Evolutionary conservation across 30 jellyfish, hydroid and myxozoan species (phyloP).

Genomic region (Morbakka virulenta): DNA sequence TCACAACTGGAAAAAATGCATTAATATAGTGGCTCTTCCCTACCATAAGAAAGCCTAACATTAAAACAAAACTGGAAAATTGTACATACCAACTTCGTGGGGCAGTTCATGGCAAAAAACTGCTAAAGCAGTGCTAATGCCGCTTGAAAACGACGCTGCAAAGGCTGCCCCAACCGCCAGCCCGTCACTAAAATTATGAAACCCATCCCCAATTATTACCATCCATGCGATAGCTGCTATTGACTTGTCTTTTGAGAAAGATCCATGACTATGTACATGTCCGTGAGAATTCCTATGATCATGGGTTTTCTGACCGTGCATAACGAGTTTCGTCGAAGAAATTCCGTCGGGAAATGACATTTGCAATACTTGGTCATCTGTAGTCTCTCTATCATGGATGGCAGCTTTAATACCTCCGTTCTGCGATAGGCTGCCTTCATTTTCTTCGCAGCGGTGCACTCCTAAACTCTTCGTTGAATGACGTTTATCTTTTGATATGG

Average conservation of each 20-base stretch:
- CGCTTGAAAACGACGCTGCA: constrained; percentile 94
- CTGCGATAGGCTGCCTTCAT: background rate
- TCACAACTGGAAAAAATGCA: too few relatives aligned
- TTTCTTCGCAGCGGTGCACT: background rate
- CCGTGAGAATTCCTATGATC: background rate
- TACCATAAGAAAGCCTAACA: too few relatives aligned
- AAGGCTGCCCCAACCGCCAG: constrained; percentile 97
- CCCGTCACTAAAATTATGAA: constrained; percentile 96
- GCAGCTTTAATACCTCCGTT: background rate
- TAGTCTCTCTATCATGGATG: background rate
- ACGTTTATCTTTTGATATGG: background rate
- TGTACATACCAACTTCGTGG: constrained; percentile 81
- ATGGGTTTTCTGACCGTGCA: background rate
- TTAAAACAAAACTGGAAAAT: too few relatives aligned
- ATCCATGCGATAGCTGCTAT: constrained; percentile 90
- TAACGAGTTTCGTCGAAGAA: too few relatives aligned
- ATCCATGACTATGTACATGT: constrained; percentile 80
- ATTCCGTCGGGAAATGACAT: background rate
- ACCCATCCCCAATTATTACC: constrained; percentile 98
- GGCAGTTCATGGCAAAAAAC: constrained; percentile 97
- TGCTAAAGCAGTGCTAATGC: constrained; percentile 87
- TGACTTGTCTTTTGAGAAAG: constrained; percentile 57
- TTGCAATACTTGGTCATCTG: background rate
- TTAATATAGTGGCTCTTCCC: too few relatives aligned
- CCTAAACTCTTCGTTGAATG: background rate